Percentiles rank a stretch among this genome's conserved stretches.
phyloP scores from a whole-genome alignment of 2,797 vertebrate genomes.

The Buphagus erythrorhynchus region DNA sequence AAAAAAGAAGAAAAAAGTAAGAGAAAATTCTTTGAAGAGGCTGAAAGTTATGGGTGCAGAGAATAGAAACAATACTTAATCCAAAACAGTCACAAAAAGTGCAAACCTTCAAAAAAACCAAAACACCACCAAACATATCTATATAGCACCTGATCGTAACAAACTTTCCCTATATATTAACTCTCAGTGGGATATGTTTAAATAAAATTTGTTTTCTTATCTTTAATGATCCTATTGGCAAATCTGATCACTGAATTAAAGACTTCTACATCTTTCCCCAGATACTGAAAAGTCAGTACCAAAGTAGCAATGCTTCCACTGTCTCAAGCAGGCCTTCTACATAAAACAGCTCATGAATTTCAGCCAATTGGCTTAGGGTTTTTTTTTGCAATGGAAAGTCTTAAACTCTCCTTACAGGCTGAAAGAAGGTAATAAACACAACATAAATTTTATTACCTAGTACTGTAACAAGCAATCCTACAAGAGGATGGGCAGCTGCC shows the following conservation, averaged over 20 bases:
- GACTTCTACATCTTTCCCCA: not conserved
- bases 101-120: not conserved
- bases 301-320: not conserved
- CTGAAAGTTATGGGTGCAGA: not conserved
- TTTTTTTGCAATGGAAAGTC: not conserved
- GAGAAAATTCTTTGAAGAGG: not conserved
- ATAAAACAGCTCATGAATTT: not conserved
- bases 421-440: not conserved
- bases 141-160: not conserved
- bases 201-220: not conserved
- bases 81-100: not conserved
- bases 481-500: conserved; percentile 74
- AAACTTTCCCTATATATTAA: not conserved
- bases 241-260: not conserved
- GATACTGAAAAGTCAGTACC: not conserved
- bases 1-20: not conserved
- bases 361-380: not conserved
- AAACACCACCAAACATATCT: not conserved
- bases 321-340: not conserved
- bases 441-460: conserved; percentile 81
- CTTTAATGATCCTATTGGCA: not conserved
- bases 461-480: conserved; percentile 83
- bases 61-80: not conserved
- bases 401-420: not conserved
- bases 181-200: not conserved